Percentiles rank a stretch among this genome's conserved stretches.
Evolutionary conservation across 2,113 vertebrate genomes (phyloP).

Genomic region (Cathartes aura): DNA sequence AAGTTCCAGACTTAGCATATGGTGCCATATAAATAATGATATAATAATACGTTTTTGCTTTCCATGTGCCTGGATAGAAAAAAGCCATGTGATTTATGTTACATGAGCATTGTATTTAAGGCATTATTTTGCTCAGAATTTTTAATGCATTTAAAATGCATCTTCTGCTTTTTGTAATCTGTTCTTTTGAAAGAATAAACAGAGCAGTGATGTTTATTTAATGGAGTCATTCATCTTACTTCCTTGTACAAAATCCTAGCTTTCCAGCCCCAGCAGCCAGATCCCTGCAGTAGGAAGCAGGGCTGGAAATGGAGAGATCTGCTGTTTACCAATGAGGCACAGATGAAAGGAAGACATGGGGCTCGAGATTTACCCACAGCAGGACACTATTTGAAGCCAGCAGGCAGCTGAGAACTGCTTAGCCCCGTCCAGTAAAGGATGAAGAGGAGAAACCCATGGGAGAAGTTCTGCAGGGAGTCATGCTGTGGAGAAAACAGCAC

Average conservation of each 20-base stretch:
- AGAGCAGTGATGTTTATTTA: constrained; percentile 59
- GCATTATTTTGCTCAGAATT: constrained; percentile 44
- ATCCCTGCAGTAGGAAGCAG: constrained; percentile 10
- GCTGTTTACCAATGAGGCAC: constrained; percentile 30
- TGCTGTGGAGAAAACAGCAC: neutral
- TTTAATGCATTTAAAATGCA: constrained; percentile 57
- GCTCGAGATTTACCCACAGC: constrained; percentile 12
- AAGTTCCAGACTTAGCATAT: constrained; percentile 69
- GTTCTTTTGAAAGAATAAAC: constrained; percentile 59
- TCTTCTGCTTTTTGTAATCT: constrained; percentile 45
- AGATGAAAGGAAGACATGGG: constrained; percentile 24
- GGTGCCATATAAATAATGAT: constrained; percentile 71
- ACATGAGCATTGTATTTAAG: constrained; percentile 41
- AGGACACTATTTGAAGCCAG: neutral
- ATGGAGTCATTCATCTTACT: constrained; percentile 60
- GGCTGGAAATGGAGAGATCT: constrained; percentile 6
- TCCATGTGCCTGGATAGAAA: constrained; percentile 20
- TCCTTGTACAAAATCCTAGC: constrained; percentile 45
- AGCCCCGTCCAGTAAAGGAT: neutral
- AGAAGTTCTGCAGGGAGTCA: neutral
- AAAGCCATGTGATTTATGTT: constrained; percentile 50
- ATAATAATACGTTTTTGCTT: constrained; percentile 60
- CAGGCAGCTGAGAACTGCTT: neutral
- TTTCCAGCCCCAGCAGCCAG: constrained; percentile 33
- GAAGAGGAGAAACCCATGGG: neutral